Evolutionary conservation across 2,888 invertebrate species (phyloP), one percentile per base, ranked within the genome.

Genomic region (Lissonota sp.): DNA sequence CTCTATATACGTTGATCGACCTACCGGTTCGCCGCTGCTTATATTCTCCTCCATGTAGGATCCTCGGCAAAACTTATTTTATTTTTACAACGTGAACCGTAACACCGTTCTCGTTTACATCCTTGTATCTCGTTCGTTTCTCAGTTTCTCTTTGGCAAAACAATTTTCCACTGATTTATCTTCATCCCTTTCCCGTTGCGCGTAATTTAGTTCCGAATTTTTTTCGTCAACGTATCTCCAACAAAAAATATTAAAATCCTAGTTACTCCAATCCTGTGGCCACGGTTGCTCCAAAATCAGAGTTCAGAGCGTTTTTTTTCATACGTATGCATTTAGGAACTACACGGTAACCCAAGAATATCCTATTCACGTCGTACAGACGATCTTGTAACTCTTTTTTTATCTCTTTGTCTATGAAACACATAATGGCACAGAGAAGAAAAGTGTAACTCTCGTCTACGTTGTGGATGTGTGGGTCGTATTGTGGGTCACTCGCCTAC

Each of bases 401-500:
- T 26, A 44, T 64, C 72, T 76, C 69, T 71, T 44, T 10, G 14
- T 6, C 26, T 26, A 26, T 14, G 14, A 12, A 12, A 53, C 62
- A 71, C 64, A 64, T 70, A 69, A 49, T 63, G n/a, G 51, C 44
- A 60, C 46, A 37, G 14, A 57, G 75, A 67, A 78, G 83, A 82
- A 79, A 84, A 83, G 71, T 83, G 72, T 85, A 84, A 85, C 84
- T 75, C 75, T 57, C 57, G 26, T 57, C 8, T n/a, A 57, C 10
- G 71, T 72, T 69, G 75, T 62, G 76, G 62, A 60, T 80, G 86
- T 84, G 85, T 87, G 83, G 85, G 85, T 86, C 81, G 85, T 49
- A 86, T 85, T 86, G 86, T 87, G 85, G 86, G 86, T 87, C 86
- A 71, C 66, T 86, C 87, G 86, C 86, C 86, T 86, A 87, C 87